phyloP scores from a whole-genome alignment of 2,797 vertebrate genomes.

The Notamacropus eugenii region DNA sequence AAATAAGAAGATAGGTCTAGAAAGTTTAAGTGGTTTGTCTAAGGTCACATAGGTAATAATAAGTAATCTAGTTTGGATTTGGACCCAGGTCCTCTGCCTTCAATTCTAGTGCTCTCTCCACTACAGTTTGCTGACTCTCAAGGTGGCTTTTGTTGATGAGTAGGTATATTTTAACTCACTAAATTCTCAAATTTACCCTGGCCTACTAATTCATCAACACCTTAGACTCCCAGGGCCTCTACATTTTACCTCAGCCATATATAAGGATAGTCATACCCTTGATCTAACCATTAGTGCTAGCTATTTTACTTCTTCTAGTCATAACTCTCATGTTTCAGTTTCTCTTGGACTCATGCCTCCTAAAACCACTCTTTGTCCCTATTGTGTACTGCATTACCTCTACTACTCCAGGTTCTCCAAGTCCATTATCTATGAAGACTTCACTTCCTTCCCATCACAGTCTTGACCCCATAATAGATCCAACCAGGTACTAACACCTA shows the following conservation, averaged over 20 bases:
- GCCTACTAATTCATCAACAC: not conserved
- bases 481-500: not conserved
- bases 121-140: not conserved
- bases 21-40: not conserved
- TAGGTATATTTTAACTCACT: not conserved
- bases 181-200: not conserved
- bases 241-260: not conserved
- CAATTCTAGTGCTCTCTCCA: not conserved
- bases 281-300: not conserved
- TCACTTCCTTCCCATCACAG: not conserved
- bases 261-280: not conserved
- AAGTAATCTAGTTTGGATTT: not conserved
- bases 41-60: not conserved
- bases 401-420: not conserved
- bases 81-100: not conserved
- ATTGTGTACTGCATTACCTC: not conserved
- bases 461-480: not conserved
- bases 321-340: not conserved
- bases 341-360: not conserved
- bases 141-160: not conserved
- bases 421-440: not conserved
- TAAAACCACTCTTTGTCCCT: not conserved
- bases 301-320: not conserved
- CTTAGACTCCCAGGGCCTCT: not conserved
- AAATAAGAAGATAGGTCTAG: not conserved